Base-by-base conservation (phyloP, 2,888 invertebrate genomes). In the Agrochola circellaris region DNA sequence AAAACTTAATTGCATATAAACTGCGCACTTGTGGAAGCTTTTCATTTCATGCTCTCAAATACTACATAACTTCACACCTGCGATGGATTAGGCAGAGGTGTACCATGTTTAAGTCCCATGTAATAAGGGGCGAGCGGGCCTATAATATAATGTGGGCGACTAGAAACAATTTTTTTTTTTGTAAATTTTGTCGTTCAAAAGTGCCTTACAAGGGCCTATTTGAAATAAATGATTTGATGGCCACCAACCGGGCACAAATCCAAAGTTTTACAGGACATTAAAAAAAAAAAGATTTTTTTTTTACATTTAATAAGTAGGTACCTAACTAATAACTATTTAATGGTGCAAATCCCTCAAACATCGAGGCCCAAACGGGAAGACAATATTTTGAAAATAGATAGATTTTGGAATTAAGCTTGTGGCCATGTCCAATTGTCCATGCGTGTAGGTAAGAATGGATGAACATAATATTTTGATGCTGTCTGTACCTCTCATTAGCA, bases 401-500 rank as follows among this genome's bases (percentile, higher is more conserved):
- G 30, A 58, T 17, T 58, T 58, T 17, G 58, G 2, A 58, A 26
- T 58, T 15, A 58, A n/a, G 13, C 5, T 56, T n/a, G n/a, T 26
- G 26, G 2, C 26, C 58, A 54, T 11, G n/a, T n/a, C n/a, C n/a
- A n/a, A n/a, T n/a, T n/a, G n/a, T n/a, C n/a, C 54, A 54, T 56
- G 56, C 13, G 6, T n/a, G 13, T n/a, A 56, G 0, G n/a, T 56
- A 60, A 60, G 17, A 17, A 17, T 30, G 17, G 30, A 17, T 17
- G 17, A 60, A 30, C 20, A 30, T 34, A 38, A 17, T 5, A 62
- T 65, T 45, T 38, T 61, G 67, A 62, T 60, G 54, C 26, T 82
- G 17, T 60, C 66, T 64, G 73, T 86, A 61, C 67, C 4, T 45
- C 54, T 26, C 48, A 62, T 74, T 15, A 56, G n/a, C 34, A 56